Evolutionary conservation across 2,797 vertebrate species (phyloP).

Genomic region (Pelochelys cantorii): DNA sequence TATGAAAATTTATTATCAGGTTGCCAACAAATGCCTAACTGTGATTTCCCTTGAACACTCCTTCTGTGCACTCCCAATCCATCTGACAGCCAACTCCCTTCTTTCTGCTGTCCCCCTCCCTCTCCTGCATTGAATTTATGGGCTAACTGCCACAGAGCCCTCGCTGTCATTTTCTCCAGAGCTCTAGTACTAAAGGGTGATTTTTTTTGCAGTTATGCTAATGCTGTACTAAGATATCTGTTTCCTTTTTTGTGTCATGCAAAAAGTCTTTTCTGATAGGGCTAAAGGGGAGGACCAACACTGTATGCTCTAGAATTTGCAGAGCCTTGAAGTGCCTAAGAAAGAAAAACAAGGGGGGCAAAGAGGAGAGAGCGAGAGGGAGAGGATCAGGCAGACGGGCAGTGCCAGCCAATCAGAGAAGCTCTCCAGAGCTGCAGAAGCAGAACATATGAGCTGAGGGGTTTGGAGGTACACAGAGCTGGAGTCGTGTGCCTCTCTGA

Average conservation of each 20-base stretch:
- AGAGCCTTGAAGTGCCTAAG: slow-evolving; percentile 73
- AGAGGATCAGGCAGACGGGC: slow-evolving; percentile 69
- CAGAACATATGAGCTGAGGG: slow-evolving; percentile 77
- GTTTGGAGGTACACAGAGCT: slow-evolving; percentile 79
- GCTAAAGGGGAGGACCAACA: slow-evolving; percentile 25
- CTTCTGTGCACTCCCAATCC: slow-evolving; percentile 36
- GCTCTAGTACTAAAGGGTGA: not conserved
- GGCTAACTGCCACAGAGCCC: slow-evolving; percentile 52
- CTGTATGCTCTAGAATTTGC: slow-evolving; percentile 63
- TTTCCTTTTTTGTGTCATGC: slow-evolving; percentile 61
- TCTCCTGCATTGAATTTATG: slow-evolving; percentile 30
- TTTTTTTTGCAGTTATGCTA: slow-evolving; percentile 4
- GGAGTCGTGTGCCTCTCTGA: slow-evolving; percentile 67
- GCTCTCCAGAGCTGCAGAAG: slow-evolving; percentile 81
- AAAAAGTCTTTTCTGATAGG: slow-evolving; percentile 64
- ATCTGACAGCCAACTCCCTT: slow-evolving; percentile 43
- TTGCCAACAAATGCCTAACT: slow-evolving; percentile 57
- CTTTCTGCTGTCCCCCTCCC: not conserved
- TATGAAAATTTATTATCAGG: slow-evolving; percentile 65
- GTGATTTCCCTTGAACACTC: slow-evolving; percentile 4
- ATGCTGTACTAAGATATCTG: not conserved
- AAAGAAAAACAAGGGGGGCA: not conserved
- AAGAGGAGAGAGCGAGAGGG: slow-evolving; percentile 37
- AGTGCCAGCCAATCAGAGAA: slow-evolving; percentile 84
- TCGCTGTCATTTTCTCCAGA: slow-evolving; percentile 50